Base-by-base conservation (phyloP, 2,113 vertebrate genomes). In the Muntiacus reevesi region DNA sequence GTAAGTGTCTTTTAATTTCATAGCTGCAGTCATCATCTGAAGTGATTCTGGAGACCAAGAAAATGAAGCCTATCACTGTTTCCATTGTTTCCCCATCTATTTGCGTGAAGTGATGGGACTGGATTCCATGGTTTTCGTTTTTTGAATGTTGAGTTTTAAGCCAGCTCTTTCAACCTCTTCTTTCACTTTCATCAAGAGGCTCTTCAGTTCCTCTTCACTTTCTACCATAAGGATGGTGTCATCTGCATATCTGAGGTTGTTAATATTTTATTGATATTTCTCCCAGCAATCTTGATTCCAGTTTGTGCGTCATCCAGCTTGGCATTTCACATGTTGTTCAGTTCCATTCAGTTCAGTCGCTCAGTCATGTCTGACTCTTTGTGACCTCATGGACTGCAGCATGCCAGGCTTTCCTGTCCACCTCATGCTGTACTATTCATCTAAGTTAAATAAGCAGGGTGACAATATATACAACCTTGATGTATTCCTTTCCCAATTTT, bases 341-440 rank as follows among this genome's bases (percentile, higher is more conserved):
- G 64, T 21, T 21, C 17, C 2, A 0, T 71, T 36, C n/a, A 71
- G 9, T 23, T 71, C n/a, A 36, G 64, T 36, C 0, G 0, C n/a
- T 71, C n/a, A 71, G n/a, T 71, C 19, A 11, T 71, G n/a, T 71
- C n/a, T 71, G 17, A 36, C n/a, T 36, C 64, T 67, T 67, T 71
- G 64, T 71, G 64, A 71, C 17, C 5, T 71, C 64, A 6, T 71
- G 17, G 64, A 71, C 64, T 71, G 9, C n/a, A 36, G n/a, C 64
- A 36, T 36, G n/a, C 19, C n/a, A 71, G 9, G 64, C n/a, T 6
- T 71, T 4, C 64, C 17, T 23, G 4, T 71, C 17, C 64, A 71
- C 64, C 0, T 0, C 64, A 21, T 36, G n/a, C 2, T 71, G 64
- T 71, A 71, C 17, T 36, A 19, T 36, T 1, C 17, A 71, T 71